A percentile compares a stretch with the other conserved stretches of the same genome.
Conservation (phyloP, 2,888 invertebrate species). For the Nemurella pictetii region DNA sequence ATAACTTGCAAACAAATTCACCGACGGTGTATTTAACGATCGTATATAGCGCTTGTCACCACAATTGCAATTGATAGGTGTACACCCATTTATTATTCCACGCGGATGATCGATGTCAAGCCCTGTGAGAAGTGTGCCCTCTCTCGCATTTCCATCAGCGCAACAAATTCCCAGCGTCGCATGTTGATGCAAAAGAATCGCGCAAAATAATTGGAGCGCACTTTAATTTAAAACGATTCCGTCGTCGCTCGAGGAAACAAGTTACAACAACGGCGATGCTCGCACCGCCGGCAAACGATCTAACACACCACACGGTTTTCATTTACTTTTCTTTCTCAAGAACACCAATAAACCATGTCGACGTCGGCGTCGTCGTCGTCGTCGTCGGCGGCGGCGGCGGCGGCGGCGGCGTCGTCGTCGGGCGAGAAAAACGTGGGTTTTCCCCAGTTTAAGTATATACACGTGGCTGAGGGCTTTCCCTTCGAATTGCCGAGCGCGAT, state of each 20-base stretch:
- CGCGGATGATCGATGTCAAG: too few species aligned
- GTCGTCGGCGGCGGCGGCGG: too few species aligned
- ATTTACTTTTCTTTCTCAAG: background rate
- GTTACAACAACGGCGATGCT: background rate
- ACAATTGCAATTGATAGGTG: too few species aligned
- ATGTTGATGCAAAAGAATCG: background rate
- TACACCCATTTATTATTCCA: too few species aligned
- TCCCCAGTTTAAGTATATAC: background rate
- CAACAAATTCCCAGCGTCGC: background rate
- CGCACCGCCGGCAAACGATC: background rate
- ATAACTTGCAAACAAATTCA: too few species aligned
- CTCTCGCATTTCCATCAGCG: background rate
- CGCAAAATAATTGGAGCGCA: background rate
- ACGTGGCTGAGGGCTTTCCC: too few species aligned
- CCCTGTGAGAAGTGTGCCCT: background rate
- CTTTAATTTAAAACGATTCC: slow-evolving; percentile 1
- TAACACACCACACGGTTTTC: background rate
- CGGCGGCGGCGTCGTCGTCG: background rate
- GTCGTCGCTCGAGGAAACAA: background rate
- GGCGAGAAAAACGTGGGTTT: background rate
- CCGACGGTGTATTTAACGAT: too few species aligned
- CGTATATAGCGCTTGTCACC: too few species aligned
- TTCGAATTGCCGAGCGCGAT: background rate
- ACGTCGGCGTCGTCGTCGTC: too few species aligned
- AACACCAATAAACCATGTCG: slow-evolving; percentile 5